Evolutionary conservation across 2,888 invertebrate species (phyloP), one percentile per base, ranked within the genome.

Genomic region (Sycophila texana): DNA sequence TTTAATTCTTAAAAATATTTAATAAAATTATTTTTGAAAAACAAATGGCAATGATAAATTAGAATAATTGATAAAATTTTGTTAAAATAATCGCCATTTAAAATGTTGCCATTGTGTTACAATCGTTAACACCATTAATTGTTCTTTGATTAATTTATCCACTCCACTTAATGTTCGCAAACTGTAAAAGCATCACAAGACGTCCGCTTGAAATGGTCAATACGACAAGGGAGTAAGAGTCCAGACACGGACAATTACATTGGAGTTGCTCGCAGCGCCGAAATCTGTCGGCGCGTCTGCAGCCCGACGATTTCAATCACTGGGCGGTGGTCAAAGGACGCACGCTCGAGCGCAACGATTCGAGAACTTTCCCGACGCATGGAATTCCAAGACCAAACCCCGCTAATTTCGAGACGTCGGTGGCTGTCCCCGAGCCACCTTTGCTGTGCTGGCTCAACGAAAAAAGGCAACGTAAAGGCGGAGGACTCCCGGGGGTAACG

Each of bases 371-470:
- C 10, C 39, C 58, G 49, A 47, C 26, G 47, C 20, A 16, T 26
- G 51, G 4, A 55, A 66, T 55, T 18, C 39, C 63, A 55, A 55
- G 55, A 47, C 65, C 73, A 39, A 18, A n/a, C 16, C 20, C 58
- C 22, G 67, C 58, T 67, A 67, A 67, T 74, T 74, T 67, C 57
- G 26, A 60, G 67, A 67, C 74, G 67, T 55, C 57, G 57, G 57
- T 49, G 22, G 18, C 0, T 3, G 39, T 7, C 39, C 7, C 39
- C 39, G 18, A 14, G 47, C 26, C 20, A 51, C 10, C 16, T n/a
- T 30, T 49, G 12, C 65, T 77, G 26, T 26, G 77, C 77, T 65
- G 58, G 10, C 57, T 71, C 71, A 30, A 60, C 65, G 47, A 51
- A 71, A 68, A 30, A 58, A 57, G 47, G 39, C 39, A 10, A 39